Percentiles rank a stretch among this genome's conserved stretches.
Conservation (phyloP, 2,113 vertebrate genomes). For the Stigmatopora nigra region DNA sequence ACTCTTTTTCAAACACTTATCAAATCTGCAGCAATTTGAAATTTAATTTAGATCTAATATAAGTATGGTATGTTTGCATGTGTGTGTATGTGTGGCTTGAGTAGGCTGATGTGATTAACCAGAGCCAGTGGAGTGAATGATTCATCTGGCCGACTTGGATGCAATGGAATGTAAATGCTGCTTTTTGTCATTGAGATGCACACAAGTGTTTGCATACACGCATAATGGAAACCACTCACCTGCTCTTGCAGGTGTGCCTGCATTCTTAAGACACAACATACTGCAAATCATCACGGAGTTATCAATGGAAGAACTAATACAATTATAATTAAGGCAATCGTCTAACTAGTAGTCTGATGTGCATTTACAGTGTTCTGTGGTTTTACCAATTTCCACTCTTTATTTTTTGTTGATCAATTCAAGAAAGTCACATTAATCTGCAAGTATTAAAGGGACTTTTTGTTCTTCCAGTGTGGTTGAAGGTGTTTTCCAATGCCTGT, state of each 20-base stretch:
- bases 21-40: constrained; percentile 24
- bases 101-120: constrained; percentile 60
- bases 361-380: not conserved
- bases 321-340: not conserved
- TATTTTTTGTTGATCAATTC: constrained; percentile 18
- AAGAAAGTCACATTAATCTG: constrained; percentile 14
- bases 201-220: constrained; percentile 7
- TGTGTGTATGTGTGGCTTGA: constrained; percentile 19
- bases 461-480: too few species aligned
- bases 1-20: constrained; percentile 11
- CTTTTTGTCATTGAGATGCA: constrained; percentile 49
- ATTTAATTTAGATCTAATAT: constrained; percentile 13
- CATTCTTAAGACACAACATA: not conserved
- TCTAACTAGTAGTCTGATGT: not conserved
- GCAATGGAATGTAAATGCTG: constrained; percentile 45
- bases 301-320: not conserved
- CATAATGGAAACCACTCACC: constrained; percentile 4
- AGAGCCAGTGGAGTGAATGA: constrained; percentile 60
- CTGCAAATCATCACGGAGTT: not conserved
- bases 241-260: not conserved
- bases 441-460: not conserved
- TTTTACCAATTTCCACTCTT: not conserved
- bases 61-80: constrained; percentile 15
- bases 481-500: too few species aligned
- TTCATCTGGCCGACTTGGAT: constrained; percentile 47